These are phyloP conservation scores for human (Homo sapiens) DNA, from an alignment of 2,113 vertebrate species.

Conservation along the genomic window DNA sequence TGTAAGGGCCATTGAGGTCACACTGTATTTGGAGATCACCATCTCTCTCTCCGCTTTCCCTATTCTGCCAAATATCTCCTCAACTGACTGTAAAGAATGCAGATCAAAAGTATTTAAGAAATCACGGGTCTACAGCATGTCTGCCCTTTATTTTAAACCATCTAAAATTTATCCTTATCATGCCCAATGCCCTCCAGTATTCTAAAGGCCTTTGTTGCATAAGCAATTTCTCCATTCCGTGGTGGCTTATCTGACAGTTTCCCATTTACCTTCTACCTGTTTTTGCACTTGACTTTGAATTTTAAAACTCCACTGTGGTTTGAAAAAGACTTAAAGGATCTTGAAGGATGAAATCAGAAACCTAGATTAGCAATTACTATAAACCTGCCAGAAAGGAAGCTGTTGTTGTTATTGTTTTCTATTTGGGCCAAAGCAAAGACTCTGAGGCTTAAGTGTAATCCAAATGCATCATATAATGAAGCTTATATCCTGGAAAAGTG, in stretches of 20 bases:
- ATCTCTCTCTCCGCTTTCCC: not conserved
- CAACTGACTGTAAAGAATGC: not conserved
- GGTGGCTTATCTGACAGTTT: conserved; percentile 68
- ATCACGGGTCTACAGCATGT: not conserved
- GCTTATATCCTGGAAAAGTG: not conserved
- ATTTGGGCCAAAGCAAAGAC: not conserved
- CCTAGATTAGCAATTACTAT: conserved; percentile 62
- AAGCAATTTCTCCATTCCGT: conserved; percentile 22
- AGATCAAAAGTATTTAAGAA: conserved; percentile 29
- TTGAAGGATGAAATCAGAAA: conserved; percentile 65
- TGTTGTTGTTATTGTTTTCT: not conserved
- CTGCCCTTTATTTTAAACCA: conserved; percentile 29
- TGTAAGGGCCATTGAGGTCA: not conserved
- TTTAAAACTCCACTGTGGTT: conserved; percentile 66
- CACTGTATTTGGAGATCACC: not conserved
- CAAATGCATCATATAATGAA: not conserved
- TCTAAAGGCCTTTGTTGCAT: conserved; percentile 55
- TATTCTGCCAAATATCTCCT: not conserved
- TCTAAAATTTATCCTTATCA: conserved; percentile 50
- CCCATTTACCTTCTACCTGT: conserved; percentile 65
- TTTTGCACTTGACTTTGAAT: conserved; percentile 58
- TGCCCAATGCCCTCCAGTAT: not conserved
- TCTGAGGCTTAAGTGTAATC: not conserved
- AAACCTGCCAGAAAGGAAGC: conserved; percentile 4
- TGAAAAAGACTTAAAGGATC: conserved; percentile 68